Conservation (phyloP, 30 jellyfish, hydroid and myxozoan genomes). For the Aurelia sp. region DNA sequence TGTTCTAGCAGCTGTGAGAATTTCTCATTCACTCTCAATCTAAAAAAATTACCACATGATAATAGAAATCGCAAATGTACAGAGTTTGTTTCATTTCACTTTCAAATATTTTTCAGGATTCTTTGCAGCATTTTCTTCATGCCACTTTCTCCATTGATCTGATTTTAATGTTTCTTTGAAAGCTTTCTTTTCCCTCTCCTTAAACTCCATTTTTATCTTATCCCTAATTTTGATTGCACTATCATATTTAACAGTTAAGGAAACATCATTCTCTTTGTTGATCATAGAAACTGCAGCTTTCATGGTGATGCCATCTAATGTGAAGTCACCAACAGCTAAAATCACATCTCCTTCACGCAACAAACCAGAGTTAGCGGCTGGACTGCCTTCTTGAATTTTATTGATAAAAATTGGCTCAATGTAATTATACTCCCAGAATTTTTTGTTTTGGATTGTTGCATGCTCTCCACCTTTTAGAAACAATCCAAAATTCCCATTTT, state of each 20-base stretch:
- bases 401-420: conserved; percentile 61
- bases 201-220: conserved; percentile 28
- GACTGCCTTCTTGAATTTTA: conserved; percentile 62
- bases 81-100: not conserved
- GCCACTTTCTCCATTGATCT: conserved; percentile 74
- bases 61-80: too few relatives aligned
- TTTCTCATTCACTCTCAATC: too few relatives aligned
- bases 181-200: conserved; percentile 47
- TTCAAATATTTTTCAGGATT: conserved; percentile 62
- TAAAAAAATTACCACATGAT: too few relatives aligned
- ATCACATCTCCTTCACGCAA: conserved; percentile 71
- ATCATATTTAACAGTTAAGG: conserved; percentile 63
- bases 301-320: conserved; percentile 39
- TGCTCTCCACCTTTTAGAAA: conserved; percentile 73
- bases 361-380: conserved; percentile 48
- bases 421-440: conserved; percentile 55
- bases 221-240: conserved; percentile 44
- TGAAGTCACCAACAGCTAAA: conserved; percentile 73
- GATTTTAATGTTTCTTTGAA: conserved; percentile 60
- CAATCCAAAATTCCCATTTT: conserved; percentile 51
- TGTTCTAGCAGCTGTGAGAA: too few relatives aligned
- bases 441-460: conserved; percentile 45
- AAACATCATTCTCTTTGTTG: conserved; percentile 40
- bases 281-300: conserved; percentile 49
- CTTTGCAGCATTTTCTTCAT: conserved; percentile 61